Base-by-base conservation (phyloP, 2,888 invertebrate species). In the Linnaemya tessellans region DNA sequence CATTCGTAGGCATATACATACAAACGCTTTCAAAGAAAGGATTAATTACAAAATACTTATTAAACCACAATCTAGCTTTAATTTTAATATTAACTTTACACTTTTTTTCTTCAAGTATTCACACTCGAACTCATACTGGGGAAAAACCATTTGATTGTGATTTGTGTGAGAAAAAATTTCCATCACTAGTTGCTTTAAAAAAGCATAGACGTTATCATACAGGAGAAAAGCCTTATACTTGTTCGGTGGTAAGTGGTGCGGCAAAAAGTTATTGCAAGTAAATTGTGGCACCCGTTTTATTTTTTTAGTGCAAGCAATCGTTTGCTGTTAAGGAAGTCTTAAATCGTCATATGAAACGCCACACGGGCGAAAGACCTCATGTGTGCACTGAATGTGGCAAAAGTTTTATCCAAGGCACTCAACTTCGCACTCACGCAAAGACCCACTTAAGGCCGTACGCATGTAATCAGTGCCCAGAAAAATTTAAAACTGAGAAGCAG, bases 301-400 rank as follows among this genome's bases (percentile, higher is more conserved):
- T 86, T 68, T 77, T 73, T 56, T 58, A 97, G 96, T 97, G 97
- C 89, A 94, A 94, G 51, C 95, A 95, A 91, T 94, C 94, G 74
- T 97, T 97, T 89, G 96, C 95, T 73, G 97, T 97, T 0, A 95
- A 97, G 88, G 97, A 97, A 91, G 97, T 97, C 79, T 93, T 96
- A 88, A 96, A 96, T 88, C 94, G 96, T 3, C 96, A 96, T 90
- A 94, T 95, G 89, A 93, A 95, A 87, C 96, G 95, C 0, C 96
- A 96, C 90, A 93, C 93, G 0, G 92, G 93, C 3, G 92, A 92
- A 68, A 89, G 91, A 22, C 92, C 92, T 1, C 92, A 93, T 87
- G 88, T 88, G 8, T 93, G 88, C 87, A 92, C 67, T 89, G 93
- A 90, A 88, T 97, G 97, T 90, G 94, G 94, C 11, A 95, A 95